Percentiles rank a stretch among this genome's conserved stretches.
These are phyloP conservation scores for Zaprionus taronus DNA, from an alignment of 1,140 invertebrate species.

Conservation along the genomic window DNA sequence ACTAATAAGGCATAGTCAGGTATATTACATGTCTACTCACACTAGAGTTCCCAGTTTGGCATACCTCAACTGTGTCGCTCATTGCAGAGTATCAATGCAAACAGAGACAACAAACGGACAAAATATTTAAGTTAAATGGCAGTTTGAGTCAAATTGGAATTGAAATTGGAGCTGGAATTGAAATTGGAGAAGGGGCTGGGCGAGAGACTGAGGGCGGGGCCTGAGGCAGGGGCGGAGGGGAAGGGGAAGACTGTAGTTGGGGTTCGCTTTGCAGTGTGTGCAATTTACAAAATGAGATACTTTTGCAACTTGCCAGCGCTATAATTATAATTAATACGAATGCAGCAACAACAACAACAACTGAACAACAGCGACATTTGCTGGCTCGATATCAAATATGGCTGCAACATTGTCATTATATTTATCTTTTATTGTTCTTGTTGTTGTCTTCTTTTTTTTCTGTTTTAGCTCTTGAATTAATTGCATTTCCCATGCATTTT, in stretches of 20 bases:
- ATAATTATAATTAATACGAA: slow-evolving; percentile 79
- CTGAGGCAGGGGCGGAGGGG: slow-evolving; percentile 11
- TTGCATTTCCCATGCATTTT: slow-evolving; percentile 74
- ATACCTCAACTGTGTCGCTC: not conserved
- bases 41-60: not conserved
- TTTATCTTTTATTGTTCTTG: slow-evolving; percentile 70
- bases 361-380: slow-evolving; percentile 32
- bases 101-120: slow-evolving; percentile 54
- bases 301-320: slow-evolving; percentile 71
- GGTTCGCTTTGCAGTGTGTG: slow-evolving; percentile 45
- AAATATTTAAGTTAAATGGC: slow-evolving; percentile 79
- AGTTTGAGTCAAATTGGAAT: slow-evolving; percentile 63
- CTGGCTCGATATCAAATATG: slow-evolving; percentile 75
- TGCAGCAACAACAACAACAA: slow-evolving; percentile 46
- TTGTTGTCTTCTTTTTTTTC: slow-evolving; percentile 38
- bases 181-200: slow-evolving; percentile 6
- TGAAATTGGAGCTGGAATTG: slow-evolving; percentile 57
- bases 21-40: not conserved
- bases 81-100: slow-evolving; percentile 5
- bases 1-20: too few species aligned
- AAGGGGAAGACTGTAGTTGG: slow-evolving; percentile 2
- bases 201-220: not conserved
- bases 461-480: slow-evolving; percentile 69
- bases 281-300: slow-evolving; percentile 79
- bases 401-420: slow-evolving; percentile 75